A percentile compares a stretch with the other conserved stretches of the same genome.
phyloP scores from a whole-genome alignment of 2,888 invertebrate genomes.

The Stenodera caucasica region DNA sequence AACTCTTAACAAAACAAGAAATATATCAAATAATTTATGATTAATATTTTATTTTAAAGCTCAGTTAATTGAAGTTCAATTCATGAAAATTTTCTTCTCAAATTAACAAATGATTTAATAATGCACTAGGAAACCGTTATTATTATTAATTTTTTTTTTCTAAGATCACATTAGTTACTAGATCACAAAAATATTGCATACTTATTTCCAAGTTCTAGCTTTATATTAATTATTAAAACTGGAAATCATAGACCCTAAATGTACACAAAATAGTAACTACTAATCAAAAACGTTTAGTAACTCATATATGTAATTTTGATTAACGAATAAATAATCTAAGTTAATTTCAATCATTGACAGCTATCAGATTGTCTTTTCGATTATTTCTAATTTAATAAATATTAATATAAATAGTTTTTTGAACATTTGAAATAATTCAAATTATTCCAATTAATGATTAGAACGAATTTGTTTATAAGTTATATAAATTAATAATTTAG shows the following conservation, averaged over 20 bases:
- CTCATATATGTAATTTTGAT: too few relatives aligned
- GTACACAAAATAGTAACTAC: neutral
- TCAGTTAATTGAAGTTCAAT: too few relatives aligned
- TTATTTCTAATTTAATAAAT: neutral
- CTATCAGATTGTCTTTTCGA: too few relatives aligned
- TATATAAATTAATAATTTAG: constrained; percentile 1
- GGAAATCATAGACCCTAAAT: too few relatives aligned
- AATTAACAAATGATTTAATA: neutral
- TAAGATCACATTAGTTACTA: constrained; percentile 21
- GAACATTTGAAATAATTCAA: neutral
- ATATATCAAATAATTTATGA: neutral
- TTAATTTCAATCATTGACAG: too few relatives aligned
- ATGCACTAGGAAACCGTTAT: neutral
- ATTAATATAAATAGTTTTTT: neutral
- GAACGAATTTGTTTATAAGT: neutral
- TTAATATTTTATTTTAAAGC: too few relatives aligned
- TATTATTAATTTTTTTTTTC: neutral
- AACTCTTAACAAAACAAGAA: neutral
- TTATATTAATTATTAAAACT: too few relatives aligned
- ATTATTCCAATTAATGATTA: neutral
- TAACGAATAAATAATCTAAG: too few relatives aligned
- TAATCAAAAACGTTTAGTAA: too few relatives aligned
- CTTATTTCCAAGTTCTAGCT: neutral
- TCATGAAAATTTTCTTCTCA: neutral
- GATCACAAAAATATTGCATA: constrained; percentile 25